Base-by-base conservation (phyloP, 2,797 vertebrate genomes). In the Staurois parvus region DNA sequence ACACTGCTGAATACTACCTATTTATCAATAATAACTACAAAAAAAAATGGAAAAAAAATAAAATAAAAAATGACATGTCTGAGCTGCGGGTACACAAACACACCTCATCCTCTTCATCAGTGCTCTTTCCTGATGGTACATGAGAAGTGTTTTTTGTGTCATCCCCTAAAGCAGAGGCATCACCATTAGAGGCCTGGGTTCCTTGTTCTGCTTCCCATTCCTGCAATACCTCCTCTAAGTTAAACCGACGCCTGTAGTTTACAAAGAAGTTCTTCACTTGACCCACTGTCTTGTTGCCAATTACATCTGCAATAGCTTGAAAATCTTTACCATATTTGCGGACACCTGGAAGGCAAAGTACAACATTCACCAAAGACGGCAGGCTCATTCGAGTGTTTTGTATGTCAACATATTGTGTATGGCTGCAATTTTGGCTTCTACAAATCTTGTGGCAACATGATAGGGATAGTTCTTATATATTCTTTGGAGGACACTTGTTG, bases 231-330 rank as follows among this genome's bases (percentile, higher is more conserved):
- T 99, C 98, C 94, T 99, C 98, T 95, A 99, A 95, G 96, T 99
- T 99, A 96, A 99, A 99, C 76, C 98, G 96, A 87, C 98, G 97
- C 88, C 98, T 97, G 94, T 99, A 99, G 95, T 99, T 99, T 92
- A 99, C 97, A 89, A 99, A 99, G 95, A 99, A 99, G 94, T 99
- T 99, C 95, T 99, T 99, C 91, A 99, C 97, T 95, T 99, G 98
- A 83, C 97, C 98, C 92, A 99, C 95, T 86, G 98, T 99, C 95
- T 99, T 99, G 95, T 99, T 99, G 76, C 98, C 98, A 89, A 99
- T 99, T 92, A 99, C 98, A 90, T 99, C 98, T 81, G 98, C 98
- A 91, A 99, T 99, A 94, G 98, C 98, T 96, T 99, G 98, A 93
- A 99, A 99, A 96, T 99, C 98, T 94, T 98, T 99, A 86, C 98